Percentiles rank a stretch among this genome's conserved stretches.
phyloP scores from a whole-genome alignment of 1,140 invertebrate genomes.

The Heliothis virescens region DNA sequence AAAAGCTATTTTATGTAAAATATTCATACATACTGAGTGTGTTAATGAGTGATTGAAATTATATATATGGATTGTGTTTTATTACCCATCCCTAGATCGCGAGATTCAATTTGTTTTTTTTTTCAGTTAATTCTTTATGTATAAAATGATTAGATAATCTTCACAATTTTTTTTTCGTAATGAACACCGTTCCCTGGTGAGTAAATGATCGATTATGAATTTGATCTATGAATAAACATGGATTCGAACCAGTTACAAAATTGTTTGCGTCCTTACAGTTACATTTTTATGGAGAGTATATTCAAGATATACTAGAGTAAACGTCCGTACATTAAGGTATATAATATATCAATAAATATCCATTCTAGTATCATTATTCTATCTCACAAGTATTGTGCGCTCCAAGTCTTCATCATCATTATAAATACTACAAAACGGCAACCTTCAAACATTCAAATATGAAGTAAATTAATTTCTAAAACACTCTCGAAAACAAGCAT shows the following conservation, averaged over 20 bases:
- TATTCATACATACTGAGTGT: constrained; percentile 4
- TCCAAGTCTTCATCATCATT: constrained; percentile 76
- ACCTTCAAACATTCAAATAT: constrained; percentile 53
- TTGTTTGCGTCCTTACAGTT: constrained; percentile 21
- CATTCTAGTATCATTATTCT: constrained; percentile 64
- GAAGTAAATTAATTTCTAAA: constrained; percentile 51
- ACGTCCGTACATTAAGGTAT: constrained; percentile 43
- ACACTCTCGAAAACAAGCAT: constrained; percentile 43
- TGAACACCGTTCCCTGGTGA: no score
- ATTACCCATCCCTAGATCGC: no score
- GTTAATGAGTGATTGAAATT: not conserved
- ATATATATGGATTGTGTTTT: no score
- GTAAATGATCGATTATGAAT: not conserved
- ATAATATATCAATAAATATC: constrained; percentile 72
- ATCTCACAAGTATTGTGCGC: constrained; percentile 84
- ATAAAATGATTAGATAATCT: no score
- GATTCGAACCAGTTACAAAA: constrained; percentile 28
- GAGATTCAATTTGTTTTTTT: no score
- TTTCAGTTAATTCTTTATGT: no score
- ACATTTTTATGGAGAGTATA: constrained; percentile 43
- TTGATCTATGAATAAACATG: not conserved
- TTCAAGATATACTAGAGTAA: constrained; percentile 29
- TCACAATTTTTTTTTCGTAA: no score
- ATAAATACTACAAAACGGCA: constrained; percentile 71
- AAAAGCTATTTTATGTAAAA: constrained; percentile 29